These are phyloP conservation scores for Napeogenes sylphis DNA, from an alignment of 2,888 invertebrate species.

Conservation along the genomic window DNA sequence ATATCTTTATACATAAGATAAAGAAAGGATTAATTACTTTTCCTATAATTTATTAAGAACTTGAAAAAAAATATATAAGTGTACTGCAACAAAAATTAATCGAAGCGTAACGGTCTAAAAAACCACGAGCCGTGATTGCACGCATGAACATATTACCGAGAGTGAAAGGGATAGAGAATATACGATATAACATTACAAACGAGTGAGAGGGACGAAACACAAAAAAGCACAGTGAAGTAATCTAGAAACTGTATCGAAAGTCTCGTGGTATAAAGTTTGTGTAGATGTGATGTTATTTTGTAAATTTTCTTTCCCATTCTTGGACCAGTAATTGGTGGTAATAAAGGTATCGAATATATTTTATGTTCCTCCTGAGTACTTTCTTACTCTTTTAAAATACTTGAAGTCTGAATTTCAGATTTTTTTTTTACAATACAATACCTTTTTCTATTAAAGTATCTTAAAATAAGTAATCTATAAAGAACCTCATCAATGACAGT, in stretches of 20 bases:
- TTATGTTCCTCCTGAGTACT: no score
- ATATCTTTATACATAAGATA: no score
- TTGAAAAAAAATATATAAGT: neutral
- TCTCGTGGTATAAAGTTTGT: slow-evolving; percentile 1
- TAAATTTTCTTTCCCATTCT: neutral
- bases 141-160: slow-evolving; percentile 13
- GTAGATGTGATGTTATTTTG: neutral
- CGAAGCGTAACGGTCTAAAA: slow-evolving; percentile 44
- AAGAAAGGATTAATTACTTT: no score
- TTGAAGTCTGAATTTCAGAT: no score
- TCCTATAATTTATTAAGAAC: neutral
- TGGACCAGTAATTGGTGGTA: no score
- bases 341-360: neutral
- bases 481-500: neutral
- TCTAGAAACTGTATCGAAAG: slow-evolving; percentile 11
- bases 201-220: slow-evolving; percentile 4
- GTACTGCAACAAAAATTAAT: slow-evolving; percentile 6
- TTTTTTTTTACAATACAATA: no score
- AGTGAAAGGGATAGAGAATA: slow-evolving; percentile 14
- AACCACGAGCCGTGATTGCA: slow-evolving; percentile 41
- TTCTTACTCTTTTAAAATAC: no score
- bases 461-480: no score
- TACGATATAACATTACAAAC: slow-evolving; percentile 7
- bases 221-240: slow-evolving; percentile 10
- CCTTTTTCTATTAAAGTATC: no score